These are phyloP conservation scores for Strigamia transsilvanica DNA, from an alignment of 2,888 invertebrate genomes.

Conservation along the genomic window DNA sequence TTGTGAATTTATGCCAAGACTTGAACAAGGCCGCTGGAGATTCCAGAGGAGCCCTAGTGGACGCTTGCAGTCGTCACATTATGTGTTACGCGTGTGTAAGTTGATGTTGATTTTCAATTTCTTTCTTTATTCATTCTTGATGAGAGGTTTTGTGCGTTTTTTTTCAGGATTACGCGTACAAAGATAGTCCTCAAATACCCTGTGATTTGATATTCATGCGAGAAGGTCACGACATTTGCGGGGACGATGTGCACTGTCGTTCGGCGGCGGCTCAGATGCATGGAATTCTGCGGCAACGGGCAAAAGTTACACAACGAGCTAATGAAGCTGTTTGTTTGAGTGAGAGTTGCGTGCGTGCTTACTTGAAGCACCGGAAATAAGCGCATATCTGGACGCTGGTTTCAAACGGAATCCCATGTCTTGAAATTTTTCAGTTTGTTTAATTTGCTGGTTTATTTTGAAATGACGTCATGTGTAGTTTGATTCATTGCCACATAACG, in stretches of 20 bases:
- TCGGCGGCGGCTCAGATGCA: slow-evolving; percentile 53
- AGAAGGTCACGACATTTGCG: slow-evolving; percentile 53
- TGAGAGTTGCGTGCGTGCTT: slow-evolving; percentile 48
- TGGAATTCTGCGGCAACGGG: slow-evolving; percentile 51
- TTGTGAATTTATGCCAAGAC: slow-evolving; percentile 40
- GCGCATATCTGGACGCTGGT: slow-evolving; percentile 9
- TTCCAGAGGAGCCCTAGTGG: slow-evolving; percentile 13
- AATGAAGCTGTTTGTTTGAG: slow-evolving; percentile 50
- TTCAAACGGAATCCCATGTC: slow-evolving; percentile 29
- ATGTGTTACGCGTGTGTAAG: slow-evolving; percentile 54
- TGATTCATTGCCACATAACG: background rate
- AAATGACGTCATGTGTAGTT: background rate
- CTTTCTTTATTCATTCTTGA: background rate
- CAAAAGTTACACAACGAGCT: slow-evolving; percentile 23
- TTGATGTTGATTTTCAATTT: background rate
- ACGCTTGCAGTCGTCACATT: slow-evolving; percentile 52
- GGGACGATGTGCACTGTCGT: slow-evolving; percentile 50
- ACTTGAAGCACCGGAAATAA: slow-evolving; percentile 42
- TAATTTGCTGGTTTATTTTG: background rate
- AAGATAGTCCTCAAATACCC: slow-evolving; percentile 50
- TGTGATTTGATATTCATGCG: slow-evolving; percentile 53
- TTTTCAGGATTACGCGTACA: slow-evolving; percentile 53
- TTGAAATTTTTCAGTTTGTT: slow-evolving; percentile 15
- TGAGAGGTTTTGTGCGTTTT: background rate
- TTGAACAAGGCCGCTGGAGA: slow-evolving; percentile 50